Percentiles rank a stretch among this genome's conserved stretches.
phyloP scores from a whole-genome alignment of 2,113 vertebrate species.

The Chaenocephalus aceratus region DNA sequence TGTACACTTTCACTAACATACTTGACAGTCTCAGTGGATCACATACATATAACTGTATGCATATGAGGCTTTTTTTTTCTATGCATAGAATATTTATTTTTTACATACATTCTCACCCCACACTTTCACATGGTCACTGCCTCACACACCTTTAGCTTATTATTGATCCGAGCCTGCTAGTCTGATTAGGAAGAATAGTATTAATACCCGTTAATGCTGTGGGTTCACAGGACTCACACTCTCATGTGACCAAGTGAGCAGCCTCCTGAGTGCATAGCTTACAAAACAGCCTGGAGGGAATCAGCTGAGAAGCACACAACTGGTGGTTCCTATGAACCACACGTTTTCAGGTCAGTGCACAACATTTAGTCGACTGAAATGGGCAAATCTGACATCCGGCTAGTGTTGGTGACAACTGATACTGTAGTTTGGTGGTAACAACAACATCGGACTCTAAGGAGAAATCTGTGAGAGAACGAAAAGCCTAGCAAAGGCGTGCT shows the following conservation, averaged over 20 bases:
- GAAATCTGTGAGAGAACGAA: background rate
- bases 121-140: constrained; percentile 25
- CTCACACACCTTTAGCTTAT: constrained; percentile 26
- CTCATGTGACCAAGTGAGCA: constrained; percentile 68
- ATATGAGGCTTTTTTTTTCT: background rate
- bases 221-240: constrained; percentile 56
- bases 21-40: constrained; percentile 12
- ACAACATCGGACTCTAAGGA: background rate
- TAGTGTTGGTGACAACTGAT: constrained; percentile 28
- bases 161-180: constrained; percentile 48
- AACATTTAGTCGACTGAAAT: constrained; percentile 35
- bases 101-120: background rate
- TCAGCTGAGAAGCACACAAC: constrained; percentile 77
- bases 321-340: constrained; percentile 52
- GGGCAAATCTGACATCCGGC: constrained; percentile 29
- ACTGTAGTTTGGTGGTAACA: constrained; percentile 4
- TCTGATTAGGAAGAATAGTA: constrained; percentile 57
- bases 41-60: background rate
- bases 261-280: constrained; percentile 46
- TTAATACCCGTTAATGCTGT: constrained; percentile 58
- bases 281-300: constrained; percentile 52
- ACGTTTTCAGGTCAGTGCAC: constrained; percentile 63
- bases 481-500: background rate
- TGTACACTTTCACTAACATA: constrained; percentile 23
- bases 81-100: background rate